Evolutionary conservation across 2,113 vertebrate genomes (phyloP).

Genomic region (Copsychus sechellarum): DNA sequence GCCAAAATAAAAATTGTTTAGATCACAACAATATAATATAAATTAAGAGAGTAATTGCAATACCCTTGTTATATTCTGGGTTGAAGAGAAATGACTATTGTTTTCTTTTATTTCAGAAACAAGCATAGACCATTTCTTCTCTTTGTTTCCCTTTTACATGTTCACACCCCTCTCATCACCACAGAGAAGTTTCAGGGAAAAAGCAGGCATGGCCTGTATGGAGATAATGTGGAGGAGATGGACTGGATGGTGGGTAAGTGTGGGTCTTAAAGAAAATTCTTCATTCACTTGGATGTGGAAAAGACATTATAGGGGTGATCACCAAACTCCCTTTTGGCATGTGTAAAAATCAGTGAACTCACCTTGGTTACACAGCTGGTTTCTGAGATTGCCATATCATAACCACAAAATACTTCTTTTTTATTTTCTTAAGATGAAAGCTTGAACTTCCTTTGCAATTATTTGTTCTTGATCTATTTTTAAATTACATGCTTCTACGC

Average conservation of each 20-base stretch:
- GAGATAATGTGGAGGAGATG: constrained; percentile 87
- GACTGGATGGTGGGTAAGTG: constrained; percentile 87
- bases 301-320: neutral
- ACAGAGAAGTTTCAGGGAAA: constrained; percentile 78
- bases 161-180: constrained; percentile 80
- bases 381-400: neutral
- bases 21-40: neutral
- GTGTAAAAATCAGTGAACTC: neutral
- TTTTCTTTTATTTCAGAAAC: constrained; percentile 74
- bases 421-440: neutral
- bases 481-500: neutral
- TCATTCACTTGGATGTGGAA: neutral
- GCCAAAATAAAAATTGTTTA: neutral
- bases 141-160: constrained; percentile 82
- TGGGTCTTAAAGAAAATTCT: neutral
- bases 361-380: neutral
- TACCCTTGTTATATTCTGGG: neutral
- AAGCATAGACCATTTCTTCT: constrained; percentile 82
- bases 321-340: neutral
- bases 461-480: neutral
- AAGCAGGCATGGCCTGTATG: constrained; percentile 85
- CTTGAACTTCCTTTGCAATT: neutral
- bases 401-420: neutral
- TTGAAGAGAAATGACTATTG: neutral
- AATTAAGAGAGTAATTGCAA: neutral